A percentile compares a stretch with the other conserved stretches of the same genome.
These are phyloP conservation scores for Indicator maculatus DNA, from an alignment of 2,113 vertebrate genomes.

Conservation along the genomic window DNA sequence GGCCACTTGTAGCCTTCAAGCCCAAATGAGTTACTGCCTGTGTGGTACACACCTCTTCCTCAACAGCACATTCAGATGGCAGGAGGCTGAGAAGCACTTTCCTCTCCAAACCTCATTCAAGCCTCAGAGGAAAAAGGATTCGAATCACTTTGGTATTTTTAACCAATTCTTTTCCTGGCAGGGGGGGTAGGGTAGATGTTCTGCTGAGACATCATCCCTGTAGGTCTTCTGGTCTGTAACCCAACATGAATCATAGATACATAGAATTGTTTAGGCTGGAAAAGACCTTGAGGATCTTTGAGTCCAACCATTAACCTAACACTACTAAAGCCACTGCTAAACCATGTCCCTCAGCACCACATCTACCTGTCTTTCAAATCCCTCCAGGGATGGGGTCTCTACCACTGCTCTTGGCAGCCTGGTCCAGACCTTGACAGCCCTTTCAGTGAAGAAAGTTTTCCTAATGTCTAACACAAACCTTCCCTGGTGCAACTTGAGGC, in stretches of 20 bases:
- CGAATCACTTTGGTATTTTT: constrained; percentile 27
- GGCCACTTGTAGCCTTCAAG: constrained; percentile 44
- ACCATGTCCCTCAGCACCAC: too few species aligned
- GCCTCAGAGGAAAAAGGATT: constrained; percentile 35
- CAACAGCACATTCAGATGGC: constrained; percentile 70
- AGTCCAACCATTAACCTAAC: too few species aligned
- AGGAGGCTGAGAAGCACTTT: constrained; percentile 67
- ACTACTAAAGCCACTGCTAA: too few species aligned
- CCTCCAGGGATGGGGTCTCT: too few species aligned
- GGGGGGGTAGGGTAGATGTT: background rate
- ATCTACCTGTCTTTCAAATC: too few species aligned
- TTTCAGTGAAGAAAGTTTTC: too few species aligned
- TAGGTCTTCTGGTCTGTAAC: background rate
- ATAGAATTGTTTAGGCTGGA: too few species aligned
- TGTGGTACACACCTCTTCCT: constrained; percentile 72
- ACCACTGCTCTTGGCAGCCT: too few species aligned
- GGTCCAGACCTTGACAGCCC: too few species aligned
- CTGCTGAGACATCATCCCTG: background rate
- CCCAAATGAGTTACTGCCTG: background rate
- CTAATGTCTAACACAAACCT: too few species aligned
- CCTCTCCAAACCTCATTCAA: constrained; percentile 58
- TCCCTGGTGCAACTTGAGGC: too few species aligned
- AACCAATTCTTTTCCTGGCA: background rate
- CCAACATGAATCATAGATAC: background rate
- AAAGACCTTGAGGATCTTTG: too few species aligned